Base-by-base conservation (phyloP, 53 echinoderm and acorn worm genomes). In the Paracentrotus lividus region DNA sequence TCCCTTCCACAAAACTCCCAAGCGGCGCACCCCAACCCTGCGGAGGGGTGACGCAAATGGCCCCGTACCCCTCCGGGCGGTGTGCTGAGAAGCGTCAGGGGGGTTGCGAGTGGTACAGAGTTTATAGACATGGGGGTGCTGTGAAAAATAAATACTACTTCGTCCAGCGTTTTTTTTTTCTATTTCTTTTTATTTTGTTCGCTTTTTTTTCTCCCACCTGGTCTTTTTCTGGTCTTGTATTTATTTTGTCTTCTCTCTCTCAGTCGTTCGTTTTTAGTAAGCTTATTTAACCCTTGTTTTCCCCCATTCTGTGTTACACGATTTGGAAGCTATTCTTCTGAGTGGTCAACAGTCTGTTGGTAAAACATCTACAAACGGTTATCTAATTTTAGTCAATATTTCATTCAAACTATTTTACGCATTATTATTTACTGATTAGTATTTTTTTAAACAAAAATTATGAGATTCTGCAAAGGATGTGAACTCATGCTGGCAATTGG, bases 81-180 rank as follows among this genome's bases (percentile, higher is more conserved):
- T 61, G 32, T 43, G 36, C 59, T 65, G 15, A 43, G 89, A 31
- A 89, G 60, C 54, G 87, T 87, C 57, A 56, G 66, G 89, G 61
- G 89, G 60, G 2, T 86, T 86, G 86, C 54, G 86, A 55, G 86
- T 26, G 7, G 31, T 18, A 27, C 53, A 47, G 55, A 86, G 56
- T 32, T 24, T 29, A 32, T 29, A 54, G 54, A 52, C 24, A 54
- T 15, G 15, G 47, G 33, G 53, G 38, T 56, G 86, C 86, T 56
- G 86, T 55, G 86, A 86, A 86, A 86, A 86, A 86, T 86, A 86
- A 86, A 86, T 86, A 86, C 13, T 54, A 86, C 56, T 32, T 53
- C 86, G 86, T 52, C 86, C 34, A 20, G 55, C 53, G 31, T 86
- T 86, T 29, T 86, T 86, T 55, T 53, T 15, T 29, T 18, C 21